phyloP scores from a whole-genome alignment of 2,113 vertebrate species.

The Tylochromis polylepis region DNA sequence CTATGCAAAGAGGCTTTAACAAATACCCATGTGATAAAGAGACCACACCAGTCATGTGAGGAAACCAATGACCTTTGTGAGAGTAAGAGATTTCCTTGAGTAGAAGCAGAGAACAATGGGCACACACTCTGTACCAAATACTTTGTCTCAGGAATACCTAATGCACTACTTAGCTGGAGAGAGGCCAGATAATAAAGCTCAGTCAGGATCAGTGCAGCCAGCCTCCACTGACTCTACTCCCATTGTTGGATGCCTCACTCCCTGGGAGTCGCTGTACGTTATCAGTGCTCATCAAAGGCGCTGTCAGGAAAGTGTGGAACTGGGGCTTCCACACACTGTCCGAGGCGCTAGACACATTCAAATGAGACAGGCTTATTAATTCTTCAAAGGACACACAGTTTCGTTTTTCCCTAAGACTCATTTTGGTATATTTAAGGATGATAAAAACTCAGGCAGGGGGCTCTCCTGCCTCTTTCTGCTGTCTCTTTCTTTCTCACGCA shows the following conservation, averaged over 20 bases:
- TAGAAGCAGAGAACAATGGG: neutral
- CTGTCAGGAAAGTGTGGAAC: slow-evolving; percentile 74
- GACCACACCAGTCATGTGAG: neutral
- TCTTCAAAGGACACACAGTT: slow-evolving; percentile 67
- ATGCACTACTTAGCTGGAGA: slow-evolving; percentile 42
- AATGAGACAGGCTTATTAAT: slow-evolving; percentile 72
- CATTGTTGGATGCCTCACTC: slow-evolving; percentile 60
- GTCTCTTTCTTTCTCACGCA: slow-evolving; percentile 25
- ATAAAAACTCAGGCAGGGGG: slow-evolving; percentile 58
- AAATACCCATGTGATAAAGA: neutral
- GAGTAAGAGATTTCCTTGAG: neutral
- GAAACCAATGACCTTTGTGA: neutral
- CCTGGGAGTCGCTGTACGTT: slow-evolving; percentile 57
- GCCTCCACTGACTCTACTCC: slow-evolving; percentile 63
- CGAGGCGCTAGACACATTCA: slow-evolving; percentile 57
- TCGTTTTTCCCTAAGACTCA: slow-evolving; percentile 64
- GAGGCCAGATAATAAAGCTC: slow-evolving; percentile 63
- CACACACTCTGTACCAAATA: slow-evolving; percentile 3
- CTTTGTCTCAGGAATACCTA: slow-evolving; percentile 42
- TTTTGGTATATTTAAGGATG: slow-evolving; percentile 70
- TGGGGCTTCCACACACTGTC: slow-evolving; percentile 55
- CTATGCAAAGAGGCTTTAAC: neutral
- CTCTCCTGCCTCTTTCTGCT: slow-evolving; percentile 10
- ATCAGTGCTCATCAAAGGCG: slow-evolving; percentile 76
- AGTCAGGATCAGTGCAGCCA: slow-evolving; percentile 67